Percentiles rank a stretch among this genome's conserved stretches.
These are phyloP conservation scores for Pithys albifrons DNA, from an alignment of 2,113 vertebrate genomes.

Conservation along the genomic window DNA sequence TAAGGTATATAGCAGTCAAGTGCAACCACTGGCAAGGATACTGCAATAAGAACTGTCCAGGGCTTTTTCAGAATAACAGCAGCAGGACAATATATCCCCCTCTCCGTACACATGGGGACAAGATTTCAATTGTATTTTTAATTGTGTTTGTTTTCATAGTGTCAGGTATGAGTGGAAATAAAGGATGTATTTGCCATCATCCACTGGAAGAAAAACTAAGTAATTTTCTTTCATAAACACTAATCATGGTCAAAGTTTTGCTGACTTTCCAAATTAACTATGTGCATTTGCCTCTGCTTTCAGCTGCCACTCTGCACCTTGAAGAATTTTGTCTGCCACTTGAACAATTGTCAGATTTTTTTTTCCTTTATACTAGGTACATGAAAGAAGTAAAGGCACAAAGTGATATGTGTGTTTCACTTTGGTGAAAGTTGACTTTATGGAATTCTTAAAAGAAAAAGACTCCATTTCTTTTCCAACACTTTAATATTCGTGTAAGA, in stretches of 20 bases:
- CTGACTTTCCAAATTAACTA: not conserved
- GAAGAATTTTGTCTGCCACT: not conserved
- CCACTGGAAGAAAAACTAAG: not conserved
- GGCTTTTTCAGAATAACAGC: not conserved
- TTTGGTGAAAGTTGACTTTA: not conserved
- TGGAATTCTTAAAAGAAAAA: slow-evolving; percentile 30
- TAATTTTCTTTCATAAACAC: not conserved
- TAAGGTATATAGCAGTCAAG: not conserved
- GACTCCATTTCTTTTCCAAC: not conserved
- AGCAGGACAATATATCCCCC: not conserved
- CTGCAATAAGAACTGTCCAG: not conserved
- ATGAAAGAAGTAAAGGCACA: not conserved
- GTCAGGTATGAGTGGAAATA: not conserved
- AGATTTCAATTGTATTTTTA: not conserved
- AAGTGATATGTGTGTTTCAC: not conserved
- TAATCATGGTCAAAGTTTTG: not conserved
- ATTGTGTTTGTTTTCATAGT: not conserved
- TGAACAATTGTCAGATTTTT: not conserved
- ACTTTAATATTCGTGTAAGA: not conserved
- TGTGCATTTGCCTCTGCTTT: not conserved
- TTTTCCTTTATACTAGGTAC: not conserved
- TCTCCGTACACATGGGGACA: not conserved
- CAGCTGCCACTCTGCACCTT: not conserved
- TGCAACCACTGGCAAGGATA: not conserved
- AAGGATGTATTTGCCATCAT: not conserved